Evolutionary conservation across 2,797 vertebrate genomes (phyloP).

Genomic region (Tamandua tetradactyla): DNA sequence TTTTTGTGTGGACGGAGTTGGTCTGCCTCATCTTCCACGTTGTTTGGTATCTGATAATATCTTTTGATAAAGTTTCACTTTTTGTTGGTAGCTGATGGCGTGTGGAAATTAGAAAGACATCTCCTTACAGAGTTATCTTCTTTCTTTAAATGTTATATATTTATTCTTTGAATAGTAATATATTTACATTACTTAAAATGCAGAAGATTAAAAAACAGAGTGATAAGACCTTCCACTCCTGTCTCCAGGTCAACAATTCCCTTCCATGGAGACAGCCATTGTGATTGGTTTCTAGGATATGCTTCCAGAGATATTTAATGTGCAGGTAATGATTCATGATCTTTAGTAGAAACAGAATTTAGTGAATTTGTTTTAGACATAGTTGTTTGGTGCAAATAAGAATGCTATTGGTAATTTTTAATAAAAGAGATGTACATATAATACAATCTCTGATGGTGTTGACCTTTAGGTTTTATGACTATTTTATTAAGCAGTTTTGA

Average conservation of each 20-base stretch:
- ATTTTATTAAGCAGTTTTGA: conserved; percentile 11
- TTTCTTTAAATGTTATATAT: not conserved
- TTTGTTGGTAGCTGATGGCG: not conserved
- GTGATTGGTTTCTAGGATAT: not conserved
- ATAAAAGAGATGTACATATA: not conserved
- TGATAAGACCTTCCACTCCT: not conserved
- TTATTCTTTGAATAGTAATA: not conserved
- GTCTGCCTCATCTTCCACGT: not conserved
- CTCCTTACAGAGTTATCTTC: not conserved
- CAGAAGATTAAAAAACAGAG: not conserved
- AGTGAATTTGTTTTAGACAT: not conserved
- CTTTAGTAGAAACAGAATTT: not conserved
- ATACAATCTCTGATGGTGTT: not conserved
- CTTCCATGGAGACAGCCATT: not conserved
- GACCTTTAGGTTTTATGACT: not conserved
- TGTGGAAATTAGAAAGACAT: not conserved
- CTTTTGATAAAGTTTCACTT: not conserved
- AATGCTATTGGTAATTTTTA: not conserved
- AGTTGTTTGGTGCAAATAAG: not conserved
- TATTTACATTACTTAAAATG: not conserved
- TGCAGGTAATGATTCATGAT: not conserved
- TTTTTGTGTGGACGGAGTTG: not conserved
- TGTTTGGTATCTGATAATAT: not conserved
- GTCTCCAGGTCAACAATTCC: not conserved
- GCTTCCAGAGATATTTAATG: not conserved